These are phyloP conservation scores for Allacma fusca DNA, from an alignment of 2,888 invertebrate species.

Conservation along the genomic window DNA sequence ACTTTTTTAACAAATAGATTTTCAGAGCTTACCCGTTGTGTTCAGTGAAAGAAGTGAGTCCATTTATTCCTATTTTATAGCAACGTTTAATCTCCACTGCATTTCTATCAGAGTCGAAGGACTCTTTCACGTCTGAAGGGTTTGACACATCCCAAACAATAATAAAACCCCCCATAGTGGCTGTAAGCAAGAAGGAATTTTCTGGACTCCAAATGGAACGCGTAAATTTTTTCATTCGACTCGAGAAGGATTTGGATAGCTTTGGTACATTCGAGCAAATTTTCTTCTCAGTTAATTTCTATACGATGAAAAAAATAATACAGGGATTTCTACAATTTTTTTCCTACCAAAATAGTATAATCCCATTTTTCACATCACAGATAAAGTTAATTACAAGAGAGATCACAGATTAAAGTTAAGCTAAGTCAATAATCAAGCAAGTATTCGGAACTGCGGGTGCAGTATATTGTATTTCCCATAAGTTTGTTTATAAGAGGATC, in stretches of 20 bases:
- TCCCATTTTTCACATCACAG: too few relatives aligned
- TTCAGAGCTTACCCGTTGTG: conserved; percentile 50
- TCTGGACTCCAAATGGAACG: conserved; percentile 55
- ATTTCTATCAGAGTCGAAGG: conserved; percentile 36
- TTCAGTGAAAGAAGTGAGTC: conserved; percentile 50
- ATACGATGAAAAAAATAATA: not conserved
- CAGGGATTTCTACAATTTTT: too few relatives aligned
- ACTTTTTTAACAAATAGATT: conserved; percentile 7
- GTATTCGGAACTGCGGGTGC: too few relatives aligned
- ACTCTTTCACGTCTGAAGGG: conserved; percentile 54
- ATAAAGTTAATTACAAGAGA: too few relatives aligned
- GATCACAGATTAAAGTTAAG: too few relatives aligned
- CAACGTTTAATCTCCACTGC: conserved; percentile 54
- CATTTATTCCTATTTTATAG: conserved; percentile 52
- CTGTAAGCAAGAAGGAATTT: conserved; percentile 51
- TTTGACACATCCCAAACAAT: conserved; percentile 55
- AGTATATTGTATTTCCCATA: too few relatives aligned
- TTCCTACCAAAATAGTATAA: too few relatives aligned
- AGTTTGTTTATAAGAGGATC: too few relatives aligned
- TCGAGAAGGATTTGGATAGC: conserved; percentile 42
- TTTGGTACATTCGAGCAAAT: conserved; percentile 45
- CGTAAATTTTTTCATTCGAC: conserved; percentile 51
- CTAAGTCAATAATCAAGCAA: too few relatives aligned
- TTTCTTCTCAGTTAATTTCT: conserved; percentile 32
- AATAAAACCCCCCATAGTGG: conserved; percentile 53